Conservation (phyloP, 2,113 vertebrate species). For the Rhinoptilus africanus region DNA sequence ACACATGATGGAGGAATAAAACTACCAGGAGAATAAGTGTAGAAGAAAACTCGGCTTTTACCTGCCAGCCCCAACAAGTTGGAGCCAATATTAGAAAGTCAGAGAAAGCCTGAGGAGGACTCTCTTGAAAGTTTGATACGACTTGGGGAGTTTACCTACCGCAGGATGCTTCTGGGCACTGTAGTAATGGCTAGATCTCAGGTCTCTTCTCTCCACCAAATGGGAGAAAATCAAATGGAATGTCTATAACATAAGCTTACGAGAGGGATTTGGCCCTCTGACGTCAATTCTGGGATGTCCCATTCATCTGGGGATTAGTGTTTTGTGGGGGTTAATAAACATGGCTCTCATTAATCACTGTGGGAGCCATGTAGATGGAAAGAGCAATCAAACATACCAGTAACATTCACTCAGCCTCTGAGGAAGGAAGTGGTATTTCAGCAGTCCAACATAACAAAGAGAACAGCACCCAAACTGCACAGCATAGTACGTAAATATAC, state of each 20-base stretch:
- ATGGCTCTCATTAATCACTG: background rate
- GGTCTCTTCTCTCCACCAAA: background rate
- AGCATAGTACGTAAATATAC: background rate
- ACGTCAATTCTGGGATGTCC: background rate
- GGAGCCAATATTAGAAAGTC: background rate
- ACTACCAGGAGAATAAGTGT: background rate
- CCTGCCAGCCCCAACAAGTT: background rate
- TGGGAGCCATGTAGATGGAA: background rate
- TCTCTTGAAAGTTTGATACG: background rate
- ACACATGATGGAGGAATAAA: fast-evolving
- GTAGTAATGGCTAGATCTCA: background rate
- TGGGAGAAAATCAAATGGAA: background rate
- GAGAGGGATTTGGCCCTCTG: background rate
- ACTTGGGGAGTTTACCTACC: background rate
- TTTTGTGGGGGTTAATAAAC: background rate
- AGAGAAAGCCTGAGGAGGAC: background rate
- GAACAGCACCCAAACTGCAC: background rate
- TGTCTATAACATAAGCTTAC: background rate
- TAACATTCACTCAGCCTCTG: background rate
- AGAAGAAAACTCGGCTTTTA: background rate
- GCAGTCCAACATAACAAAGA: background rate
- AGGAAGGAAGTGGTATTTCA: background rate
- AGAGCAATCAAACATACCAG: background rate
- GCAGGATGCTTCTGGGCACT: background rate
- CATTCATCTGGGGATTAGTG: background rate